Evolutionary conservation across 1,140 invertebrate genomes (phyloP).

Genomic region (Leptinotarsa texana): DNA sequence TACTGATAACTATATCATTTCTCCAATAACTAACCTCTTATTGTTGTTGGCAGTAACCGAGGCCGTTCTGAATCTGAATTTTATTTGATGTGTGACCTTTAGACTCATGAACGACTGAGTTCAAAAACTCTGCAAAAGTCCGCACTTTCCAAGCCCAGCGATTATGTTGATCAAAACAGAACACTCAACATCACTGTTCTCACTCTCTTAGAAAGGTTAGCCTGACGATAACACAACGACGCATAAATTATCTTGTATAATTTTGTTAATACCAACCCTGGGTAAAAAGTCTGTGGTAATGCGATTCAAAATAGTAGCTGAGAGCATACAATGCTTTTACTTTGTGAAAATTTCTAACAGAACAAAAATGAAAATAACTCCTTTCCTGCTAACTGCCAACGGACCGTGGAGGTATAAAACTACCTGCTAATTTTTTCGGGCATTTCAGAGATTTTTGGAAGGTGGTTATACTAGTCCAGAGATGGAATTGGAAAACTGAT

Average conservation of each 20-base stretch:
- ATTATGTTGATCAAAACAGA: conserved; percentile 2
- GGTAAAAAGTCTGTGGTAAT: conserved; percentile 34
- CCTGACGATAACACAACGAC: conserved; percentile 44
- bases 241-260: conserved; percentile 38
- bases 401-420: neutral
- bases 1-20: too few species aligned
- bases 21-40: too few species aligned
- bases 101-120: conserved; percentile 1
- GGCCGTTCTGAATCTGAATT: too few species aligned
- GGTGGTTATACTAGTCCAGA: too few species aligned
- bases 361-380: neutral
- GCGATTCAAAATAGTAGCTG: conserved; percentile 27
- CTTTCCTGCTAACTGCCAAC: neutral
- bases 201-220: conserved; percentile 34
- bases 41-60: neutral
- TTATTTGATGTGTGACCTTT: neutral
- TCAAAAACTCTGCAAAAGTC: conserved; percentile 1
- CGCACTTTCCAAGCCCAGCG: neutral
- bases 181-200: conserved; percentile 45
- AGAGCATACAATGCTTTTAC: conserved; percentile 10
- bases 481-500: too few species aligned
- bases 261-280: conserved; percentile 22
- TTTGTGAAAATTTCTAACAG: conserved; percentile 17
- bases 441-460: neutral
- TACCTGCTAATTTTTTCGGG: neutral